Conservation (phyloP, 2,888 invertebrate species). For the Apodemia mormo region DNA sequence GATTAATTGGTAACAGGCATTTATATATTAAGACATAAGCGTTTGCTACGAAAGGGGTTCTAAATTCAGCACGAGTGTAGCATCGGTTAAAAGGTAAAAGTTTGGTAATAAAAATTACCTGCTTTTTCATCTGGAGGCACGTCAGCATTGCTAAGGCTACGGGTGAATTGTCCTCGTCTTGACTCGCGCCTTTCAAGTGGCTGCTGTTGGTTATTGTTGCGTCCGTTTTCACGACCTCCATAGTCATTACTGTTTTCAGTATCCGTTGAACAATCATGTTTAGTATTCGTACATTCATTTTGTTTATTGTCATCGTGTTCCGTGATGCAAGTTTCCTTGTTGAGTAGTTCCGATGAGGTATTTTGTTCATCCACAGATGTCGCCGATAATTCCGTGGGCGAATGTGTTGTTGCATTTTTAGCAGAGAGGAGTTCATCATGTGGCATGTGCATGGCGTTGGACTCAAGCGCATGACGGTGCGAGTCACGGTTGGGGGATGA, state of each 20-base stretch:
- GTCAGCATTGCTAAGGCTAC: constrained; percentile 91
- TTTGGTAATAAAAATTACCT: constrained; percentile 48
- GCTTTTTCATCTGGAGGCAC: constrained; percentile 90
- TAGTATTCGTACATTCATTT: constrained; percentile 27
- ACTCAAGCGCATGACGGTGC: constrained; percentile 71
- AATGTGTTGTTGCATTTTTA: constrained; percentile 27
- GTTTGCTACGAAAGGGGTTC: too few relatives aligned
- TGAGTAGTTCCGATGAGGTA: constrained; percentile 43
- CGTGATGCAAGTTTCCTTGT: constrained; percentile 32
- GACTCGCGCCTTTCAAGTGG: constrained; percentile 80
- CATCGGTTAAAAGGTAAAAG: too few relatives aligned
- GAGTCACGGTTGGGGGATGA: constrained; percentile 80
- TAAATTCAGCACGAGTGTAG: too few relatives aligned
- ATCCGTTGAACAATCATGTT: constrained; percentile 46
- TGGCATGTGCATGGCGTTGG: constrained; percentile 64
- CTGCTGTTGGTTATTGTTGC: constrained; percentile 77
- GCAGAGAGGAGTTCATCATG: constrained; percentile 45
- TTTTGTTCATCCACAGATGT: constrained; percentile 34
- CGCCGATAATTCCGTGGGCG: constrained; percentile 37
- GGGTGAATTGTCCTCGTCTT: constrained; percentile 84
- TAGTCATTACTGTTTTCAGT: constrained; percentile 83
- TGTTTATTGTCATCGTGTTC: constrained; percentile 23
- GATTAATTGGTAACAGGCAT: too few relatives aligned
- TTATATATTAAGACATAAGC: too few relatives aligned
- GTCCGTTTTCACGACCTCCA: constrained; percentile 80